Evolutionary conservation across 2,797 vertebrate genomes (phyloP), one percentile per base, ranked within the genome.

Genomic region (Acrossocheilus wenchowensis): DNA sequence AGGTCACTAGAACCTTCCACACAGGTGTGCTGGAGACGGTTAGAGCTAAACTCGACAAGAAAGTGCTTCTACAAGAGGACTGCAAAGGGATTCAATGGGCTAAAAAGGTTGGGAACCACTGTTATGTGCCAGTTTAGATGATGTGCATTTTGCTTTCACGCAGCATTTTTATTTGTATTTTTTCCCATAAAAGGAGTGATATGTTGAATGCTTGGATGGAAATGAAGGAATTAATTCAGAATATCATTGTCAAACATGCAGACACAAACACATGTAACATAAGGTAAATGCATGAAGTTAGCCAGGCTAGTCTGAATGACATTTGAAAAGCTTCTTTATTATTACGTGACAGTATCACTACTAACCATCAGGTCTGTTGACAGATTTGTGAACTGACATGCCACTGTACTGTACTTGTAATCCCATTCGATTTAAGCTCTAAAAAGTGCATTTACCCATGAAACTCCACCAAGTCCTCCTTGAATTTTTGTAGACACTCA

Each of bases 311-410:
- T 74, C 30, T 77, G 2, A 84, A 68, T 64, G 60, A 45, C 60
- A 14, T 64, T 48, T 45, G 8, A 75, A 64, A n/a, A 23, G 34
- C 48, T 41, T 72, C 30, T 52, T 66, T 64, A 36, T 83, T 62
- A 45, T 71, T 60, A 17, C 54, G 30, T 41, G 73, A 78, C 73
- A 54, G 45, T 48, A 36, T 78, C 45, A 41, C 73, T 41, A 10
- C 19, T 77, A 34, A 68, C 45, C 73, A 75, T 66, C 43, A 26
- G 3, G 2, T 62, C 11, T 17, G 71, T 64, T 74, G 82, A 74
- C 41, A 74, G 10, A 54, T 78, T 50, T 77, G 57, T 83, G 41
- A 83, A 48, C n/a, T 83, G 71, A 75, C 5, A 52, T 17, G 30
- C 12, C 14, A 39, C 6, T 36, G 5, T 48, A 75, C 43, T 26